Evolutionary conservation across 2,888 invertebrate species (phyloP).

Genomic region (Ormyrus thymus): DNA sequence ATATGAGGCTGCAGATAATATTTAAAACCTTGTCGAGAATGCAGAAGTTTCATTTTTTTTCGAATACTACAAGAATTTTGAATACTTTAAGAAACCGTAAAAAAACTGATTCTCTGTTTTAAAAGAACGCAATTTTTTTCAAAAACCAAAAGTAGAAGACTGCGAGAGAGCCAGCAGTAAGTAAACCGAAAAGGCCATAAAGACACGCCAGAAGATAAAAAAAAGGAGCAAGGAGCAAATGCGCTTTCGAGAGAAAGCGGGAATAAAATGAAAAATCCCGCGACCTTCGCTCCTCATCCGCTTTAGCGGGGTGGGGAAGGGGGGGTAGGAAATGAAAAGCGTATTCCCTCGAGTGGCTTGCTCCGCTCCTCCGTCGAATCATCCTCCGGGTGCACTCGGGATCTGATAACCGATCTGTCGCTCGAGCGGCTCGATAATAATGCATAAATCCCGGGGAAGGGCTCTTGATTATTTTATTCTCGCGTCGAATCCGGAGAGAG

Average conservation of each 20-base stretch:
- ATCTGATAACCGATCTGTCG: not conserved
- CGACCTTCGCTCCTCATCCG: conserved; percentile 32
- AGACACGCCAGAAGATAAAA: not conserved
- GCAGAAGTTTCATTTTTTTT: too few relatives aligned
- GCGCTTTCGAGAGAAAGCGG: conserved; percentile 1
- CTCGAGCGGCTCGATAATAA: conserved; percentile 3
- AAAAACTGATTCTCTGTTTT: too few relatives aligned
- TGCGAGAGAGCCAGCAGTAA: not conserved
- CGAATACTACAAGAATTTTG: too few relatives aligned
- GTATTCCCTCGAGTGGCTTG: conserved; percentile 33
- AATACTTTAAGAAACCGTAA: too few relatives aligned
- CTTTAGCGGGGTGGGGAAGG: conserved; percentile 18
- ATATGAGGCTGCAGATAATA: too few relatives aligned
- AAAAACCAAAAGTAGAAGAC: too few relatives aligned
- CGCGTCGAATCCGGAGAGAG: too few relatives aligned
- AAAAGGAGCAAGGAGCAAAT: not conserved
- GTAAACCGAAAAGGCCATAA: not conserved
- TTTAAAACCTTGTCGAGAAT: too few relatives aligned
- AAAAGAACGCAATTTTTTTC: too few relatives aligned
- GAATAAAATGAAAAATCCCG: conserved; percentile 41
- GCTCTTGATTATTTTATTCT: not conserved
- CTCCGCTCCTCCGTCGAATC: conserved; percentile 18
- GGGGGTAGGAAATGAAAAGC: conserved; percentile 48
- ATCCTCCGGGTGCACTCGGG: not conserved
- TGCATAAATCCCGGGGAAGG: not conserved